Evolutionary conservation across 2,113 vertebrate genomes (phyloP), one percentile per base, ranked within the genome.

Genomic region (Tringa solitaria): DNA sequence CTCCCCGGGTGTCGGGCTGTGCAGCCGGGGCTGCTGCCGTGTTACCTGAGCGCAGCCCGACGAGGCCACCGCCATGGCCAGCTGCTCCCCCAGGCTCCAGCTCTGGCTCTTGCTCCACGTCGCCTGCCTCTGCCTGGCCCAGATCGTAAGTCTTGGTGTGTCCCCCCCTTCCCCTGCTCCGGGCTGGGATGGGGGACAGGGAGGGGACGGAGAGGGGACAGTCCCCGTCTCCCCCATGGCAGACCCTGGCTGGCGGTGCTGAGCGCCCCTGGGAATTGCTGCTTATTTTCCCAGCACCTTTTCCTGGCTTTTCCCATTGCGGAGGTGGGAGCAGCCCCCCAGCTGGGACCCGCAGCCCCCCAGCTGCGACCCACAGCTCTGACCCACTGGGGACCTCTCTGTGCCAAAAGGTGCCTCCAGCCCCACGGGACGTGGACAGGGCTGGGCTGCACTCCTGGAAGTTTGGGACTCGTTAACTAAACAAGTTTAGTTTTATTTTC

Each of bases 81-180:
- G 95, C 84, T 83, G 59, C 63, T 80, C 85, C 93, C 92, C 98
- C 64, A 46, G 50, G 7, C 50, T 72, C 60, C 94, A 87, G 97
- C 97, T 98, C 93, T 97, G 98, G 74, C 94, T 99, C 26, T 84
- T 99, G 81, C 98, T 99, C 96, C 99, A 99, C 89, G 97, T 97
- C 69, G 63, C 98, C 93, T 98, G 98, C 92, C 98, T 99, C 93
- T 98, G 98, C 89, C 94, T 99, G 97, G 99, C 99, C 64, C 99
- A 99, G 98, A 98, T 99, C 94, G 99, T 99, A 97, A 99, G 99
- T 99, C 79, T 48, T 5, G n/a, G 3, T 30, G 51, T 53, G 45
- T 10, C 19, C 10, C 51, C 57, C 6, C 39, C 10, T 48, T 53
- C 5, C 39, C 43, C 18, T 28, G n/a, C 14, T 50, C 32, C 4